Conservation (phyloP, 2,888 invertebrate genomes). For the Apocheima hispidaria region DNA sequence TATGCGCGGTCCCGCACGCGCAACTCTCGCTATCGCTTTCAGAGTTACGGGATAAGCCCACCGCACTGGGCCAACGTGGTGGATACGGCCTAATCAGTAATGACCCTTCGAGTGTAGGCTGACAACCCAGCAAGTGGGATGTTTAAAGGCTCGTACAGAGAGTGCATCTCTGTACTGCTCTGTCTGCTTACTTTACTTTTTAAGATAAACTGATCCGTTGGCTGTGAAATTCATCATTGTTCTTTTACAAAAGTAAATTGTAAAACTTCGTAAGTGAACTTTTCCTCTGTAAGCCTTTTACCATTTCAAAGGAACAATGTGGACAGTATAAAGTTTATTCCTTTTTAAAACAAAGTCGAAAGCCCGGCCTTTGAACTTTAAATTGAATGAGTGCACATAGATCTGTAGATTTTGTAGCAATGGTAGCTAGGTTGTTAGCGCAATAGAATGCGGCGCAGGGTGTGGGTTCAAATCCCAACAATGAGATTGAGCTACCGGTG, state of each 20-base stretch:
- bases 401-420: background rate
- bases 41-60: too few species aligned
- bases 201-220: background rate
- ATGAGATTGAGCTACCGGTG: too few species aligned
- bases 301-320: constrained; percentile 23
- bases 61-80: too few species aligned
- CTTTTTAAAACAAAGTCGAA: constrained; percentile 19
- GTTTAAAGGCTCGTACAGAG: too few species aligned
- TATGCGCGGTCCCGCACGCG: too few species aligned
- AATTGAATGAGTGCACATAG: constrained; percentile 20
- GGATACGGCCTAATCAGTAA: too few species aligned
- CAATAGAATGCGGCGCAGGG: background rate
- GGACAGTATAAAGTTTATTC: constrained; percentile 20
- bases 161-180: background rate
- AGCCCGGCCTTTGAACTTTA: constrained; percentile 13
- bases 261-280: constrained; percentile 15
- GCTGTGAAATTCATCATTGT: background rate
- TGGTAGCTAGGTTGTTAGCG: background rate
- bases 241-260: constrained; percentile 15
- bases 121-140: too few species aligned
- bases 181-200: too few species aligned
- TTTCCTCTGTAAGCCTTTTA: constrained; percentile 20
- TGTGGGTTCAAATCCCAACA: too few species aligned
- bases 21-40: too few species aligned
- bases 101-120: too few species aligned